phyloP scores from a whole-genome alignment of 2,888 invertebrate species.

The Platynereis dumerilii region DNA sequence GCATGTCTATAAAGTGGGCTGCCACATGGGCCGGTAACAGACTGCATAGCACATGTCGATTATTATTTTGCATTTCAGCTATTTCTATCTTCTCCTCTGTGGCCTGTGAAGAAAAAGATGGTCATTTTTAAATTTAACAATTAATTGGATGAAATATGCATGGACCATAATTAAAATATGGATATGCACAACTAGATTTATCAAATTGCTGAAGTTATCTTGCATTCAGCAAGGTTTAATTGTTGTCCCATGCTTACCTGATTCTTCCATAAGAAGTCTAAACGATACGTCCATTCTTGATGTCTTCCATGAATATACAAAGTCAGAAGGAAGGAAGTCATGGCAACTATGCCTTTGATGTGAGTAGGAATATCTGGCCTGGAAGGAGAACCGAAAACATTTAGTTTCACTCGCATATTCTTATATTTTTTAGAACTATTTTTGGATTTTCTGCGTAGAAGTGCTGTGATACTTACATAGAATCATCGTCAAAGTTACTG shows the following conservation, averaged over 20 bases:
- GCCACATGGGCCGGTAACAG: constrained; percentile 90
- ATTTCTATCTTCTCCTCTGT: constrained; percentile 90
- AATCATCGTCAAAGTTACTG: constrained; percentile 74
- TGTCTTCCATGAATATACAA: constrained; percentile 82
- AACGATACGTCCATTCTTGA: constrained; percentile 83
- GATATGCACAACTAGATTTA: too few species aligned
- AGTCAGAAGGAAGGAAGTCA: constrained; percentile 81
- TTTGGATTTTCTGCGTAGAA: too few species aligned
- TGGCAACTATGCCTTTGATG: constrained; percentile 73
- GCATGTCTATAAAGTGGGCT: constrained; percentile 85
- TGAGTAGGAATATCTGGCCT: constrained; percentile 75
- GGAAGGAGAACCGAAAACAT: constrained; percentile 6
- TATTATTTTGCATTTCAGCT: constrained; percentile 89
- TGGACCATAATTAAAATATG: too few species aligned
- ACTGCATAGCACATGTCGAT: constrained; percentile 83
- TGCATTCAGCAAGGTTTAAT: too few species aligned
- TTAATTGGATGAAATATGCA: too few species aligned
- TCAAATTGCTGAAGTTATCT: too few species aligned
- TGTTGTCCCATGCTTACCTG: constrained; percentile 60
- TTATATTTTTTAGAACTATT: too few species aligned
- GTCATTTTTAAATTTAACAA: too few species aligned
- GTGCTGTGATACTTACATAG: neutral
- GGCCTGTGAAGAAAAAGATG: constrained; percentile 21
- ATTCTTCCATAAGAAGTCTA: constrained; percentile 67
- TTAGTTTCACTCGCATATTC: too few species aligned